A percentile compares a stretch with the other conserved stretches of the same genome.
Evolutionary conservation across 2,797 vertebrate species (phyloP).

Genomic region (Molothrus aeneus): DNA sequence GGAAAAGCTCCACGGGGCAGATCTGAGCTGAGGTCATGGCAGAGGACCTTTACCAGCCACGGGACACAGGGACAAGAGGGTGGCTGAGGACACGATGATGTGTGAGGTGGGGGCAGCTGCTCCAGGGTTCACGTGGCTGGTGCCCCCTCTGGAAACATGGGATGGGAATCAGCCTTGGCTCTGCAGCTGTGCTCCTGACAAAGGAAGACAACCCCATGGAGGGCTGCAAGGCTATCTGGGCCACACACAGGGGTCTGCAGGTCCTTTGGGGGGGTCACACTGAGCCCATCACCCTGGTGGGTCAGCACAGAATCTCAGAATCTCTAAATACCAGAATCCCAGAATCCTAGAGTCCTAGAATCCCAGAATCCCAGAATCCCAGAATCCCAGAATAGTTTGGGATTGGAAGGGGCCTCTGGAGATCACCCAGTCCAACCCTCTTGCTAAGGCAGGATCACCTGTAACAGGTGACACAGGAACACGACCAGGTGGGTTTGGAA

Average conservation of each 20-base stretch:
- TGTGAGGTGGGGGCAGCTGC: neutral
- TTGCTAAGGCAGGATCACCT: neutral
- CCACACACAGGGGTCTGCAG: neutral
- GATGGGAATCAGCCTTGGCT: neutral
- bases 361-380: neutral
- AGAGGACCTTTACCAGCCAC: neutral
- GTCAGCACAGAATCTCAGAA: neutral
- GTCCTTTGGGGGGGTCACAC: fast-evolving
- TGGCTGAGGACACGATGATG: neutral
- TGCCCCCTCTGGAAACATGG: fast-evolving
- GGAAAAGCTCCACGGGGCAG: fast-evolving
- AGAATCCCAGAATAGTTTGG: neutral
- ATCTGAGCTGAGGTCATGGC: neutral
- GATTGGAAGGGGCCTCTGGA: neutral
- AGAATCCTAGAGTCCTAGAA: too few relatives aligned
- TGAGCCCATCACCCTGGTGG: fast-evolving
- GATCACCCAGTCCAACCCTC: neutral
- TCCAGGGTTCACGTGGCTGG: fast-evolving
- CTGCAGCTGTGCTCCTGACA: neutral
- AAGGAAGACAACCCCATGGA: neutral
- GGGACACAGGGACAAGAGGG: neutral
- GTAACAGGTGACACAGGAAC: neutral
- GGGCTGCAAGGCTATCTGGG: neutral
- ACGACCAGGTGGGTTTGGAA: fast-evolving
- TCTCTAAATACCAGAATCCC: neutral